These are phyloP conservation scores for Raja brachyura DNA, from an alignment of 2,113 vertebrate species.

Conservation along the genomic window DNA sequence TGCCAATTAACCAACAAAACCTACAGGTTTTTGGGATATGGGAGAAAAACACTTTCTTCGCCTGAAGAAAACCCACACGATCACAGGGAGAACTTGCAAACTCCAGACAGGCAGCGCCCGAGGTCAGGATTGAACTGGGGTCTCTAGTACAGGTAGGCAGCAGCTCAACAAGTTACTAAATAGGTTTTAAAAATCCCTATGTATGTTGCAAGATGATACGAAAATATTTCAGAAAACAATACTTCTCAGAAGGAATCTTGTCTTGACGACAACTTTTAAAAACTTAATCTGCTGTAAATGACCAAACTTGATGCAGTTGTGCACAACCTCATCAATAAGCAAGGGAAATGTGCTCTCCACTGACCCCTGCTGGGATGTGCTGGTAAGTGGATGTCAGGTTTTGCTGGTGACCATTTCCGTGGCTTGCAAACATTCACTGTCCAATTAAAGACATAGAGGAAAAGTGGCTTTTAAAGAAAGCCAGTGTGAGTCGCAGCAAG, in stretches of 20 bases:
- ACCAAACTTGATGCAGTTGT: neutral
- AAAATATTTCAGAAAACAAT: neutral
- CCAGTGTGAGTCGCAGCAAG: neutral
- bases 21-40: no score
- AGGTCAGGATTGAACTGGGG: no score
- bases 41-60: no score
- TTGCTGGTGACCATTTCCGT: neutral
- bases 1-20: no score
- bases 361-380: neutral
- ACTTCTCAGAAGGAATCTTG: neutral
- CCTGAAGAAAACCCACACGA: no score
- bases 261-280: neutral
- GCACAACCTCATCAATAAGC: neutral
- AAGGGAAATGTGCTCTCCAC: neutral
- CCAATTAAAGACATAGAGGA: neutral
- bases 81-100: no score
- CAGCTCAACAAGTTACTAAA: no score
- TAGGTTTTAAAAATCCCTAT: no score
- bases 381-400: neutral
- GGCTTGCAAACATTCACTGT: neutral
- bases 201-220: neutral
- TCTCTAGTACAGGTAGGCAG: no score
- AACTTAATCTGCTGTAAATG: neutral
- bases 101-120: no score
- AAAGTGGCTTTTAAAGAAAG: neutral